Evolutionary conservation across 2,888 invertebrate genomes (phyloP), one percentile per base, ranked within the genome.

Genomic region (Dryocosmus kuriphilus): DNA sequence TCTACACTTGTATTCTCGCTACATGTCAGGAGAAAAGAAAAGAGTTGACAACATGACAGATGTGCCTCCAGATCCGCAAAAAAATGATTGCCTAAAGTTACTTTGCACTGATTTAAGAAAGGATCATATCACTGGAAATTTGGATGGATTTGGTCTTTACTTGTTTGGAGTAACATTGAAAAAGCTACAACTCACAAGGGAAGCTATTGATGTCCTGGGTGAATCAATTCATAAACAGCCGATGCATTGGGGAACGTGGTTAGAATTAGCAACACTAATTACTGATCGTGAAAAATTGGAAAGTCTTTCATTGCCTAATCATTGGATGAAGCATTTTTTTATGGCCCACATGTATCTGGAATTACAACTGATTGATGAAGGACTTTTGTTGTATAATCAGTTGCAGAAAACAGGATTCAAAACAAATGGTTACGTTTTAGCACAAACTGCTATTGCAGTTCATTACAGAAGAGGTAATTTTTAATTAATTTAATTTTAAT

Each of bases 261-360:
- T 97, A 51, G 98, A 99, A 91, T 92, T 99, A 19, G 96, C 98
- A 0, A 94, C 96, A 11, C 92, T 99, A 1, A 95, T 99, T 76
- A 94, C 95, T 81, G 96, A 97, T 86, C 95, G 96, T 91, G 96
- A 97, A 87, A 96, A 95, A 74, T 89, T 96, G 27, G 93, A 94
- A 79, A 93, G 93, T 4, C 89, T 95, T 6, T 93, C 94, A 78
- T 90, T 96, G 61, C 98, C 98, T 0, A 95, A 95, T 83, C 98
- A 98, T 91, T 99, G 99, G 99, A 97, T 99, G 94, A 96, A 96
- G 91, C 94, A 97, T 84, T 96, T 99, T 89, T 99, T 99, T 91
- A 93, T 96, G 80, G 98, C 96, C 0, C 97, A 98, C 90, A 95
- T 97, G 19, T 97, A 96, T 92, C 94, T 98, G 76, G 98, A 98